These are phyloP conservation scores for Smutsia gigantea DNA, from an alignment of 2,797 vertebrate species.

Conservation along the genomic window DNA sequence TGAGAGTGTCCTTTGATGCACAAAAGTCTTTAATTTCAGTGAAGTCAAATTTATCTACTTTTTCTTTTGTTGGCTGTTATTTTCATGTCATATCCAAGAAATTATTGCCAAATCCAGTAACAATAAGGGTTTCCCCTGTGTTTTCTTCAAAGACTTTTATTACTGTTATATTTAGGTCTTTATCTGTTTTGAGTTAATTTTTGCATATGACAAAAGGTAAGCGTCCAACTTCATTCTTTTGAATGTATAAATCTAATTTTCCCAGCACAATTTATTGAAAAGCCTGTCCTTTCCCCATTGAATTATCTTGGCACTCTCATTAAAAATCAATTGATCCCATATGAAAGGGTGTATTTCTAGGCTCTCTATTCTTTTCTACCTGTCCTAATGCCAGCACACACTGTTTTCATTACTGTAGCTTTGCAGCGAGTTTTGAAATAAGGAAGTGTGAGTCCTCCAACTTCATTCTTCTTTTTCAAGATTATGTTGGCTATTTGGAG, in stretches of 20 bases:
- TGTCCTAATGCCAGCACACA: neutral
- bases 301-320: neutral
- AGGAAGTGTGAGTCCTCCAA: neutral
- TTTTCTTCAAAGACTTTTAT: neutral
- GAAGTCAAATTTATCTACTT: neutral
- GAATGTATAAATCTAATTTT: neutral
- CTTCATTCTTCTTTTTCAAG: neutral
- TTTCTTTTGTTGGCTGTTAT: neutral
- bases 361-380: neutral
- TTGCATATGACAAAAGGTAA: neutral
- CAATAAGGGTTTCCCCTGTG: neutral
- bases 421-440: neutral
- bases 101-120: neutral
- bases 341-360: neutral
- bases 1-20: neutral
- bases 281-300: too few relatives aligned
- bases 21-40: neutral
- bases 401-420: neutral
- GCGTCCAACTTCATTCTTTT: neutral
- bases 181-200: slow-evolving; percentile 2
- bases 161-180: neutral
- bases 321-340: neutral
- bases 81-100: neutral
- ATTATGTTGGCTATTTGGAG: neutral
- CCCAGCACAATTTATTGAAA: neutral